A percentile compares a stretch with the other conserved stretches of the same genome.
phyloP scores from a whole-genome alignment of 2,797 vertebrate species.

The Prionace glauca region DNA sequence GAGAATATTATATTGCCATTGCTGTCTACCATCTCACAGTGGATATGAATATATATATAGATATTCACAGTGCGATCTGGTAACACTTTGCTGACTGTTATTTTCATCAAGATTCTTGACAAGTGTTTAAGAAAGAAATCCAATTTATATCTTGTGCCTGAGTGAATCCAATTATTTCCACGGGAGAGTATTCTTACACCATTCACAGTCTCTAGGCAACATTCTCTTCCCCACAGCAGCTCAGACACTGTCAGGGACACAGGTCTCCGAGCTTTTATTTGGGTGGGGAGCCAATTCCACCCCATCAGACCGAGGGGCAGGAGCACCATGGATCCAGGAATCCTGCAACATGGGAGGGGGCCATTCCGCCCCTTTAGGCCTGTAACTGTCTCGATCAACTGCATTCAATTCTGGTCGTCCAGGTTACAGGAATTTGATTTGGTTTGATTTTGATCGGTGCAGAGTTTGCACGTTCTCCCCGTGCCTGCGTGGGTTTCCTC shows the following conservation, averaged over 20 bases:
- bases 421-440: too few relatives aligned
- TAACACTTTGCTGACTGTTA: not conserved
- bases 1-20: not conserved
- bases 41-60: not conserved
- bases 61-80: not conserved
- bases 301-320: not conserved
- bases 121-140: conserved; percentile 9
- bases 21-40: not conserved
- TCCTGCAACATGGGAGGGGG: not conserved
- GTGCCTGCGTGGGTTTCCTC: too few relatives aligned
- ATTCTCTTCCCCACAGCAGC: not conserved
- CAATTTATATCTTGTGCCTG: conserved; percentile 17
- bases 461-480: too few relatives aligned
- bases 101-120: conserved; percentile 8
- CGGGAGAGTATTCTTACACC: not conserved
- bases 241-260: not conserved
- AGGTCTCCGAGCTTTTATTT: not conserved
- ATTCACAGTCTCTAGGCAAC: not conserved
- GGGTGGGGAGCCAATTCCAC: not conserved
- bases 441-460: too few relatives aligned
- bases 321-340: not conserved
- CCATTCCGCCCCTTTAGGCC: not conserved
- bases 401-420: too few relatives aligned
- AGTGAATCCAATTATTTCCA: not conserved
- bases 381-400: not conserved